phyloP scores from a whole-genome alignment of 2,113 vertebrate genomes.

The Melanerpes formicivorus region DNA sequence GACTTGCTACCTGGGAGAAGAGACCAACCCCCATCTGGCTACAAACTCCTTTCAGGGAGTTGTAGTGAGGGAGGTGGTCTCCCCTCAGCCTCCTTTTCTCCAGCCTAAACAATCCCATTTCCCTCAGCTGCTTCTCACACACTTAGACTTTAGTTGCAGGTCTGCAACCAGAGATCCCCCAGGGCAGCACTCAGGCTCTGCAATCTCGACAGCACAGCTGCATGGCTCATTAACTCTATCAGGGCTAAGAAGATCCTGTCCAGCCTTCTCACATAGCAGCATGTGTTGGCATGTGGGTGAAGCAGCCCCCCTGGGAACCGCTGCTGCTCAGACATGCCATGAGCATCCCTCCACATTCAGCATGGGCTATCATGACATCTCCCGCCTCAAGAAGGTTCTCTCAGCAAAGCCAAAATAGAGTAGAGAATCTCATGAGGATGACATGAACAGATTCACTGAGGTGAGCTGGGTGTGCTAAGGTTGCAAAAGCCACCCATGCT shows the following conservation, averaged over 20 bases:
- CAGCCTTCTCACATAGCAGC: no score
- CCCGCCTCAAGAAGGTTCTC: fast-evolving
- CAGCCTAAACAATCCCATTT: no score
- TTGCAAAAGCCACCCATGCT: background rate
- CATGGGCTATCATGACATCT: fast-evolving
- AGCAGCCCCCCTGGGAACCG: no score
- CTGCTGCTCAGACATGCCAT: fast-evolving
- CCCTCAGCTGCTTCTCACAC: no score
- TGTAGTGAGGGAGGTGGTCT: no score
- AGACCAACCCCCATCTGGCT: no score
- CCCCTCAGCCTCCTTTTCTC: no score
- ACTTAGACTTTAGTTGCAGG: fast-evolving
- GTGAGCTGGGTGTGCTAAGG: background rate
- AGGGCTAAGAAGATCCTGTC: no score
- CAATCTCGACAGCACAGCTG: background rate
- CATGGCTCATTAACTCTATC: no score
- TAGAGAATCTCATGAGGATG: background rate
- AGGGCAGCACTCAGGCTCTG: background rate
- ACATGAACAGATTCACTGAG: background rate
- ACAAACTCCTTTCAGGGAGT: no score
- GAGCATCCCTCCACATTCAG: background rate
- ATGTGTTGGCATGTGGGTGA: no score
- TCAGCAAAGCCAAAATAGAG: background rate
- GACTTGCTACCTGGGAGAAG: no score
- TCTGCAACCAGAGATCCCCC: background rate